phyloP scores from a whole-genome alignment of 2,888 invertebrate species.

The Leptinotarsa haldemani region DNA sequence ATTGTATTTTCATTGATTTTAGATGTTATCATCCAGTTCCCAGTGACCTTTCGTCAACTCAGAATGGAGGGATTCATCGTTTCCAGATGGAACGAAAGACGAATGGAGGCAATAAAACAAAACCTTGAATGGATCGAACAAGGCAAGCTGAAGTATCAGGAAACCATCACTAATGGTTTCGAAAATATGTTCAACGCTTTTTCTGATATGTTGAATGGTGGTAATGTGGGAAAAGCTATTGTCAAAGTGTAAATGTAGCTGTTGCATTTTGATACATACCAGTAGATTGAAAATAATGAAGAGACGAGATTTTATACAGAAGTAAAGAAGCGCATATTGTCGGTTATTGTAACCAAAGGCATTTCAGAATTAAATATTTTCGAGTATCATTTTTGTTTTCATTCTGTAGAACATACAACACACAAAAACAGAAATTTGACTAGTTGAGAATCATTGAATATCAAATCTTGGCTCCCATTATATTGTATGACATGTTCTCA shows the following conservation, averaged over 20 bases:
- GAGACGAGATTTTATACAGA: neutral
- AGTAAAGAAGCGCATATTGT: no score
- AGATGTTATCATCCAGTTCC: slow-evolving; percentile 39
- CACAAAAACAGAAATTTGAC: no score
- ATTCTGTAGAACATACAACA: no score
- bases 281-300: neutral
- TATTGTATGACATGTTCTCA: no score
- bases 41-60: slow-evolving; percentile 47
- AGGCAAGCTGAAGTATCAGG: slow-evolving; percentile 77
- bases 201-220: slow-evolving; percentile 53
- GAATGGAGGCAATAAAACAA: slow-evolving; percentile 73
- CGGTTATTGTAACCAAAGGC: no score
- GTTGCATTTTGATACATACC: no score
- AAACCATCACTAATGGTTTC: slow-evolving; percentile 75
- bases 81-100: slow-evolving; percentile 64
- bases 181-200: slow-evolving; percentile 64
- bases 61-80: slow-evolving; percentile 55
- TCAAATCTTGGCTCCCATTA: no score
- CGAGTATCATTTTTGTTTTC: no score
- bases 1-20: slow-evolving; percentile 29
- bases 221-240: slow-evolving; percentile 55
- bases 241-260: slow-evolving; percentile 48
- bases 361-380: no score
- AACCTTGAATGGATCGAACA: slow-evolving; percentile 74
- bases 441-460: no score